Percentiles rank a stretch among this genome's conserved stretches.
Conservation (phyloP, 2,888 invertebrate species). For the Suillia variegata region DNA sequence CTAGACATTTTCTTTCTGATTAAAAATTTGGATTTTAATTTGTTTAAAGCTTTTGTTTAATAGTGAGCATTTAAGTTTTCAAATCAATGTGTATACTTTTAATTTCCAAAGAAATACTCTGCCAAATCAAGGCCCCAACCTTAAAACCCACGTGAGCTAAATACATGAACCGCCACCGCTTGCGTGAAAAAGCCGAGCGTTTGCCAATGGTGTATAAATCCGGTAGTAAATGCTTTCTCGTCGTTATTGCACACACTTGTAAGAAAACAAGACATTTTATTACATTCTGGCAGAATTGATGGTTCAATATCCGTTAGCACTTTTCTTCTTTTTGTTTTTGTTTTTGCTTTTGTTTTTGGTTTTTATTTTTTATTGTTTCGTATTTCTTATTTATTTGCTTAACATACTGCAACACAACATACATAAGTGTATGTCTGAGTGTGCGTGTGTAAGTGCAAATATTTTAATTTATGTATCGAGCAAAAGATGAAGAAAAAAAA, state of each 20-base stretch:
- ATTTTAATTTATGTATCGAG: constrained; percentile 15
- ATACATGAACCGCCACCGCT: too few relatives aligned
- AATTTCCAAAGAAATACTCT: too few relatives aligned
- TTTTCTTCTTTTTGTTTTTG: constrained; percentile 5
- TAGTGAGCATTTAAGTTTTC: too few relatives aligned
- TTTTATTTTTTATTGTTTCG: too few relatives aligned
- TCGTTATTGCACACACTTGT: not conserved
- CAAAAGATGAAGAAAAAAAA: constrained; percentile 10
- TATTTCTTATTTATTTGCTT: too few relatives aligned
- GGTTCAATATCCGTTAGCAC: constrained; percentile 17
- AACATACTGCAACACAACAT: constrained; percentile 30
- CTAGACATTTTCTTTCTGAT: too few relatives aligned
- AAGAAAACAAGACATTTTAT: constrained; percentile 16
- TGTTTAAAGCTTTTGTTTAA: too few relatives aligned
- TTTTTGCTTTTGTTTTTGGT: constrained; percentile 30
- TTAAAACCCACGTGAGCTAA: too few relatives aligned
- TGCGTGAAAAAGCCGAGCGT: too few relatives aligned
- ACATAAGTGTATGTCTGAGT: not conserved
- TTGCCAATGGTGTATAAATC: constrained; percentile 5
- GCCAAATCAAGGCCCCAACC: too few relatives aligned
- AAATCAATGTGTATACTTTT: too few relatives aligned
- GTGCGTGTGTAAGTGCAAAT: constrained; percentile 7
- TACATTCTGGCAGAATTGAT: constrained; percentile 20
- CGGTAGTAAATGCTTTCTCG: not conserved
- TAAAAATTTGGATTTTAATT: too few relatives aligned